phyloP scores from a whole-genome alignment of 2,888 invertebrate species.

The Metacarcinus magister region DNA sequence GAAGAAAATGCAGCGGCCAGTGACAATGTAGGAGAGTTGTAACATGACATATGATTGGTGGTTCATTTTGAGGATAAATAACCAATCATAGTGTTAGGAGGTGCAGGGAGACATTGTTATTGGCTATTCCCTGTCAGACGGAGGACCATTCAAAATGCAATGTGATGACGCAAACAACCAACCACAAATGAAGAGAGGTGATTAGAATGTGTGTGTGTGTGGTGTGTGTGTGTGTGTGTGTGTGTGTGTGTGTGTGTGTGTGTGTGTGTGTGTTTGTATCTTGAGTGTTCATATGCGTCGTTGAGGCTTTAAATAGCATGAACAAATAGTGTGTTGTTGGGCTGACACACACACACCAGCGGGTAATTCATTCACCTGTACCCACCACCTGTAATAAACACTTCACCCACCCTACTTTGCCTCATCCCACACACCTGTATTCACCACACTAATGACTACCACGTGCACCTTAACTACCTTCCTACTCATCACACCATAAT shows the following conservation, averaged over 20 bases:
- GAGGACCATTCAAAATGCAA: conserved; percentile 16
- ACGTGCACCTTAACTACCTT: neutral
- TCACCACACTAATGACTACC: neutral
- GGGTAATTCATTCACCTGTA: neutral
- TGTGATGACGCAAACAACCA: neutral
- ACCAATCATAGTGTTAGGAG: neutral
- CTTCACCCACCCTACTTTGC: neutral
- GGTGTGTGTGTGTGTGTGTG: conserved; percentile 6
- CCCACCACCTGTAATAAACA: neutral
- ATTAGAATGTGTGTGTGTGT: neutral
- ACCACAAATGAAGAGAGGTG: neutral
- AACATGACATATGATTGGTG: neutral
- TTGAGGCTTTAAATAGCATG: conserved; percentile 31
- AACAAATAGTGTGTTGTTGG: conserved; percentile 2
- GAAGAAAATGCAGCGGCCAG: neutral
- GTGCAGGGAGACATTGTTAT: neutral
- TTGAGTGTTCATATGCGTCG: neutral
- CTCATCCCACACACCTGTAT: neutral
- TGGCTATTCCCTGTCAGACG: neutral
- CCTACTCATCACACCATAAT: neutral
- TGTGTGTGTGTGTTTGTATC: conserved; percentile 18
- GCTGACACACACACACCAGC: neutral
- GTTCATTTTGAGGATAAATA: neutral
- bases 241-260: conserved; percentile 40
- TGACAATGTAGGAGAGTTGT: conserved; percentile 12